phyloP scores from a whole-genome alignment of 2,797 vertebrate species.

The Manis pentadactyla region DNA sequence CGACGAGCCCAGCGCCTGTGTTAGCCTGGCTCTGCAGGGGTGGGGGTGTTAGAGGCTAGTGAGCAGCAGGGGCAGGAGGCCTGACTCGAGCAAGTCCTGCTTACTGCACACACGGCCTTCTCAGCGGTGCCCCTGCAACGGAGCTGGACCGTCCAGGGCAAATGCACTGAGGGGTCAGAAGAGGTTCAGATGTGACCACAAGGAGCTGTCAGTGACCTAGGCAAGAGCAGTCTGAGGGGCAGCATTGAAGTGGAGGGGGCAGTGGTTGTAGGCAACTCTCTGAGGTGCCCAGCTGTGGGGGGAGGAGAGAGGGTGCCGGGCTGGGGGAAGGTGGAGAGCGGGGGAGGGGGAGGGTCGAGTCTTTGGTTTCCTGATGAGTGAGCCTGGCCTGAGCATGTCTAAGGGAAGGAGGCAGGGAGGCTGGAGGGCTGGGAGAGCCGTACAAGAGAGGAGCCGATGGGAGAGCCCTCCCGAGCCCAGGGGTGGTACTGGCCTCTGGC shows the following conservation, averaged over 20 bases:
- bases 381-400: background rate
- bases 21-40: background rate
- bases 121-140: background rate
- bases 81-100: background rate
- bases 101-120: fast-evolving
- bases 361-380: background rate
- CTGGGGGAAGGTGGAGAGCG: background rate
- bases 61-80: background rate
- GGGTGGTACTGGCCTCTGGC: background rate
- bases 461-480: background rate
- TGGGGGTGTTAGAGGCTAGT: background rate
- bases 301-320: background rate
- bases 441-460: background rate
- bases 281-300: background rate
- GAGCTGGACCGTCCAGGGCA: background rate
- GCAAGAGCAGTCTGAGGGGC: background rate
- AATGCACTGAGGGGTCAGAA: background rate
- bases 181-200: background rate
- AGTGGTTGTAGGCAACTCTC: background rate
- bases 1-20: background rate
- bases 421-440: background rate
- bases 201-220: background rate
- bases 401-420: background rate
- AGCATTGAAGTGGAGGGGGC: background rate
- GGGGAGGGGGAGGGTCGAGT: background rate